Evolutionary conservation across 2,888 invertebrate species (phyloP), one percentile per base, ranked within the genome.

Genomic region (Timema podura): DNA sequence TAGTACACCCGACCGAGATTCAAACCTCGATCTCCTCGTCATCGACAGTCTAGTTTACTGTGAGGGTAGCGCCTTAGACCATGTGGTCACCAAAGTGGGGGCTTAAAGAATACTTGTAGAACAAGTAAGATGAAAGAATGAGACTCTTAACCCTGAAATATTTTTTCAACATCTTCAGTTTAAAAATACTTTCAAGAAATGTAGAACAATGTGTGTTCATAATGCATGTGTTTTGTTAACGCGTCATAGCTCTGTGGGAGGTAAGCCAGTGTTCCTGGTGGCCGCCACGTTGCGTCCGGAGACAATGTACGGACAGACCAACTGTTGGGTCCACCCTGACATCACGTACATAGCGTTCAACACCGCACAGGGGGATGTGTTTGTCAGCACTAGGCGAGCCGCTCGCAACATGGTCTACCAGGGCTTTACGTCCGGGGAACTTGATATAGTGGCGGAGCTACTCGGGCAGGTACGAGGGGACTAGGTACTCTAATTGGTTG

Each of bases 221-320:
- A 49, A 49, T 49, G 11, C 11, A 10, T 11, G 11, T 49, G 10
- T 49, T 49, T 49, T 49, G 51, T 10, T n/a, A 48, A 68, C 54
- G 65, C 59, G 64, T 82, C 82, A 72, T 75, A 90, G 89, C 72
- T 73, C 80, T 64, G 81, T 87, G 74, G 77, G 83, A 74, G 83
- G 83, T 65, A 85, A 86, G 78, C 80, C 85, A 72, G 85, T 96
- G n/a, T 94, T 83, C 80, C 84, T 99, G 72, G 96, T 99, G 11
- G 98, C 98, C 16, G 99, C 98, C 9, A 99, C 99, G 6, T 83
- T 99, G n/a, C 87, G 98, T 71, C 98, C 99, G 1, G 99, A 99
- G 84, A 99, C 99, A 0, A 98, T 99, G 98, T 99, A 98, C 79
- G 99, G 99, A 0, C 99, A 99, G 84, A 99, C 99, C 0, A 99